Conservation (phyloP, 1,140 invertebrate species). For the Leptonema lineaticorne region DNA sequence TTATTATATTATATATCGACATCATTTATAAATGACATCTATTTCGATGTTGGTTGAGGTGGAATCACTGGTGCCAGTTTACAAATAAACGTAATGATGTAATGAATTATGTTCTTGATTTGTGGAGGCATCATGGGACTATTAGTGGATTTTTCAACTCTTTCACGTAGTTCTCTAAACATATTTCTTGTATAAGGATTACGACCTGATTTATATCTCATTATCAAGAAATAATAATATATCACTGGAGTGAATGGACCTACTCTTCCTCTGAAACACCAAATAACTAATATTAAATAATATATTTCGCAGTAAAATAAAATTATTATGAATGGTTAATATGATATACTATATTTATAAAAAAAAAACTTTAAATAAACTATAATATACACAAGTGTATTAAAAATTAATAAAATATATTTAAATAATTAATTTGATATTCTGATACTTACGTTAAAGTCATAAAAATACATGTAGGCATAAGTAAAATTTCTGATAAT, state of each 20-base stretch:
- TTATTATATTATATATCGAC: background rate
- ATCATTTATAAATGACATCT: background rate
- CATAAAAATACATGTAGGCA: slow-evolving; percentile 83
- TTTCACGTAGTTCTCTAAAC: slow-evolving; percentile 74
- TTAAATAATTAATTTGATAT: background rate
- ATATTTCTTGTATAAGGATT: slow-evolving; percentile 93
- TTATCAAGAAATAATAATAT: slow-evolving; percentile 91
- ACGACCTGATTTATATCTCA: slow-evolving; percentile 86
- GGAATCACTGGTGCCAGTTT: slow-evolving; percentile 68
- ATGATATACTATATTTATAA: background rate
- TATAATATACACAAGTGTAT: too few species aligned
- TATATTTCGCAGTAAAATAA: background rate
- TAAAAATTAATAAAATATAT: too few species aligned
- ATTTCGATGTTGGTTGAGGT: slow-evolving; percentile 42
- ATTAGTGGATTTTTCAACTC: slow-evolving; percentile 61
- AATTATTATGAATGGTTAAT: background rate
- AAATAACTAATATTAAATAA: slow-evolving; percentile 12
- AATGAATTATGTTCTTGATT: slow-evolving; percentile 56
- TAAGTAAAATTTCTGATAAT: slow-evolving; percentile 87
- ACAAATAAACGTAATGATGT: slow-evolving; percentile 60
- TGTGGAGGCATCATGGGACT: slow-evolving; percentile 64
- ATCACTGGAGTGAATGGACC: slow-evolving; percentile 86
- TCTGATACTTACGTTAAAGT: slow-evolving; percentile 77
- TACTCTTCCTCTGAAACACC: slow-evolving; percentile 74
- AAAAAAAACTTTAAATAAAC: too few species aligned